A percentile compares a stretch with the other conserved stretches of the same genome.
Conservation (phyloP, 2,113 vertebrate species). For the Strigops habroptila region DNA sequence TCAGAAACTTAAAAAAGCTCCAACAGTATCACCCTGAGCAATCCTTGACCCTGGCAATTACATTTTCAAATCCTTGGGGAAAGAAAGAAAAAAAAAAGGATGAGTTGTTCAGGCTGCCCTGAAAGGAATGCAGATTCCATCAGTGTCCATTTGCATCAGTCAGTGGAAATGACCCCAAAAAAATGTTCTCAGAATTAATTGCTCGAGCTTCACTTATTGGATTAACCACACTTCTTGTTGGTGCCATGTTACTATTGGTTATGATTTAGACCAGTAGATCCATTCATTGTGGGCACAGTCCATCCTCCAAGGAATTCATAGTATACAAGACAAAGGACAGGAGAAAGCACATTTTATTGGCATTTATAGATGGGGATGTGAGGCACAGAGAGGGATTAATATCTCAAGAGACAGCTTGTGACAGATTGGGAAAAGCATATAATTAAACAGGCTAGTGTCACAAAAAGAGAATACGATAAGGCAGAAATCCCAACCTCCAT, state of each 20-base stretch:
- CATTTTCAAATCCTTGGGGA: neutral
- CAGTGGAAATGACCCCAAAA: conserved; percentile 51
- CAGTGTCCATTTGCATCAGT: conserved; percentile 39
- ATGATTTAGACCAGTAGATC: neutral
- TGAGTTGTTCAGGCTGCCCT: conserved; percentile 24
- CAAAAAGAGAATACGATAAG: neutral
- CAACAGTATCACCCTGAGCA: neutral
- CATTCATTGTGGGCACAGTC: neutral
- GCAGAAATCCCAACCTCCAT: neutral
- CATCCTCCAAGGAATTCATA: neutral
- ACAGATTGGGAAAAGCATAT: neutral
- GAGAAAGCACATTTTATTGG: neutral
- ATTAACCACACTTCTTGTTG: neutral
- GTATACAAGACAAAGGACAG: neutral
- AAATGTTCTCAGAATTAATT: neutral
- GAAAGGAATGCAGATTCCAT: conserved; percentile 48
- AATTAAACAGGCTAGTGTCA: neutral
- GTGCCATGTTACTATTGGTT: neutral
- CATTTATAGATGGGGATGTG: neutral
- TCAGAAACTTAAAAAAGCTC: neutral
- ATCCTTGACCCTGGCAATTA: neutral
- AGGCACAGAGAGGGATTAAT: neutral
- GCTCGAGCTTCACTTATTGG: neutral
- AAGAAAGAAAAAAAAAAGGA: neutral
- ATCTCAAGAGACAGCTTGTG: neutral